Conservation (phyloP, 2,113 vertebrate species). For the Seriola rivoliana region DNA sequence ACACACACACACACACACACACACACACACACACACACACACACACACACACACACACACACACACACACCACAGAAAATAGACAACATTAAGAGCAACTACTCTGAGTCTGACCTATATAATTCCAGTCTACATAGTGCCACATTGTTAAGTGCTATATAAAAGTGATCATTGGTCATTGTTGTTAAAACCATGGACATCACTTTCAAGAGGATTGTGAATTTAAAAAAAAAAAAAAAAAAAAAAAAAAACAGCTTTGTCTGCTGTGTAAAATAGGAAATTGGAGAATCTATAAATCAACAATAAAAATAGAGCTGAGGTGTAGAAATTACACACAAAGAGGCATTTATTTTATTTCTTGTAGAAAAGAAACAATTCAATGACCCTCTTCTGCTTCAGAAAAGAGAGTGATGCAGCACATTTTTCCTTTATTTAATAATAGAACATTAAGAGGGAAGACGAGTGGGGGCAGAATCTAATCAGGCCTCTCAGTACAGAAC, state of each 20-base stretch:
- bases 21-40: neutral
- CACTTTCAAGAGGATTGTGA: neutral
- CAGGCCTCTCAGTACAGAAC: conserved; percentile 36
- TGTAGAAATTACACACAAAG: neutral
- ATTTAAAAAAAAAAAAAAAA: too few relatives aligned
- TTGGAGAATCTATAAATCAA: neutral
- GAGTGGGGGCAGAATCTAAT: conserved; percentile 46
- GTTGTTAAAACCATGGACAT: neutral
- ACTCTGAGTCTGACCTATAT: neutral
- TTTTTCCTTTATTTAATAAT: conserved; percentile 54
- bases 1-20: neutral
- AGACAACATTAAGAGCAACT: neutral
- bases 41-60: neutral
- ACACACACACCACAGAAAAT: neutral
- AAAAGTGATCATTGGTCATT: neutral
- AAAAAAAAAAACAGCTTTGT: too few relatives aligned
- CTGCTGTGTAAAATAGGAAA: neutral
- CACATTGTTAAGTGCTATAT: neutral
- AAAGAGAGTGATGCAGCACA: conserved; percentile 1
- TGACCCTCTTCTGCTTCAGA: neutral
- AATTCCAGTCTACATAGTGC: neutral
- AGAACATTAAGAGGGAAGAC: conserved; percentile 41
- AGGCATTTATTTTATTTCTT: neutral
- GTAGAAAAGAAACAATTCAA: neutral
- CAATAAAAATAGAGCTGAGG: neutral